phyloP scores from a whole-genome alignment of 2,113 vertebrate genomes.

The Hepsetus odoe region DNA sequence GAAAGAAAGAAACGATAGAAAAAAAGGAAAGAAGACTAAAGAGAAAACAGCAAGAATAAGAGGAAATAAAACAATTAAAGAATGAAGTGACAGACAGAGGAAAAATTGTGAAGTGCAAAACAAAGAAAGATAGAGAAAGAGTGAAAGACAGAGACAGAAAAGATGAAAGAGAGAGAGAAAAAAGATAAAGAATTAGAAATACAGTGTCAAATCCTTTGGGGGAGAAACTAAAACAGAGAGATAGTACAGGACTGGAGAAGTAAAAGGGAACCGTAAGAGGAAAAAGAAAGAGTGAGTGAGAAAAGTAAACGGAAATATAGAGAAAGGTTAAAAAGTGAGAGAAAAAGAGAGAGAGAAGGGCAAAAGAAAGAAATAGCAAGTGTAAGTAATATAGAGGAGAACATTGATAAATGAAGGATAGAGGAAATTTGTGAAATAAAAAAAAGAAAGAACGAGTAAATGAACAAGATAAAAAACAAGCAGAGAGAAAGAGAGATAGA shows the following conservation, averaged over 20 bases:
- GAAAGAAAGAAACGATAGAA: neutral
- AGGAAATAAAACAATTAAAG: neutral
- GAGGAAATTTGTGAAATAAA: neutral
- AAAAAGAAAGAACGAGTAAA: neutral
- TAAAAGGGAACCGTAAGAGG: no score
- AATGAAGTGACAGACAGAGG: no score
- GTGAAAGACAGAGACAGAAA: neutral
- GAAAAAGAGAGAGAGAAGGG: neutral
- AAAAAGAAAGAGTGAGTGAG: neutral
- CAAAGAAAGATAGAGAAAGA: neutral
- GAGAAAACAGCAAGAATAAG: conserved; percentile 19
- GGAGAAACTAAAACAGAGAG: no score
- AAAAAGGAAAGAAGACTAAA: neutral
- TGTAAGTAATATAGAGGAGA: neutral
- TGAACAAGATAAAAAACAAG: neutral
- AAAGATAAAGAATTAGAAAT: no score
- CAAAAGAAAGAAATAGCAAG: conserved; percentile 23
- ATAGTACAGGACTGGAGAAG: no score
- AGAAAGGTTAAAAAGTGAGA: conserved; percentile 3
- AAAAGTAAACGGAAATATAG: neutral
- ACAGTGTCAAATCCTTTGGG: no score
- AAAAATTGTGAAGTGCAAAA: neutral
- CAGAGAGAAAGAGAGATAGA: neutral
- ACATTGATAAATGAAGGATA: neutral
- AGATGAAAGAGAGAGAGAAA: neutral